Conservation (phyloP, 2,888 invertebrate species). For the Leucania comma region DNA sequence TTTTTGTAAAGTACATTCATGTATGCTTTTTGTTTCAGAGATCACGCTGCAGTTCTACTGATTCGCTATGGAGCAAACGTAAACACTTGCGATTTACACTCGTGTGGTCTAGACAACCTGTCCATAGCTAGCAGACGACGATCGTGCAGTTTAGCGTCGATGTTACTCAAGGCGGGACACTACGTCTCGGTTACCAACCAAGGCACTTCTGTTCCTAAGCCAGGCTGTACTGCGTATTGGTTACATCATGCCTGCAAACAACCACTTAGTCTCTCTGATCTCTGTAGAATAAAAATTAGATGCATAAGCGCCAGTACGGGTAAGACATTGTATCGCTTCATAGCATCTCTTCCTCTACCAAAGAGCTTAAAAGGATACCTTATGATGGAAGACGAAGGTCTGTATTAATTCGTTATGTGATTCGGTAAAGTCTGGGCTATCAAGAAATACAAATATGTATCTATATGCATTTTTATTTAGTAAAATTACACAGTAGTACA, state of each 20-base stretch:
- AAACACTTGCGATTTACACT: constrained; percentile 90
- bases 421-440: constrained; percentile 26
- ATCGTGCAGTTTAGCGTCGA: constrained; percentile 75
- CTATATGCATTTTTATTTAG: constrained; percentile 62
- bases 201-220: constrained; percentile 57
- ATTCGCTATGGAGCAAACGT: constrained; percentile 92
- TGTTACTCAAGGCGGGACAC: constrained; percentile 86
- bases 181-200: constrained; percentile 54
- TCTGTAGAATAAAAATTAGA: constrained; percentile 91
- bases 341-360: constrained; percentile 89
- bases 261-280: constrained; percentile 89
- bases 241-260: constrained; percentile 82
- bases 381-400: constrained; percentile 89
- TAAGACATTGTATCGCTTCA: constrained; percentile 80
- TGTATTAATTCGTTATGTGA: constrained; percentile 38
- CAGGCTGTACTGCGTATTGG: constrained; percentile 80
- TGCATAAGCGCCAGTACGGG: constrained; percentile 62
- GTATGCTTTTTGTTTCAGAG: constrained; percentile 74
- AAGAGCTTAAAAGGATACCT: constrained; percentile 90
- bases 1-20: background rate
- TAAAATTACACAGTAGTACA: constrained; percentile 73
- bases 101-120: constrained; percentile 90
- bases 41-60: constrained; percentile 89
- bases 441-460: constrained; percentile 40
- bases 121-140: constrained; percentile 87